Base-by-base conservation (phyloP, 2,113 vertebrate genomes). In the Sebastes fasciatus region DNA sequence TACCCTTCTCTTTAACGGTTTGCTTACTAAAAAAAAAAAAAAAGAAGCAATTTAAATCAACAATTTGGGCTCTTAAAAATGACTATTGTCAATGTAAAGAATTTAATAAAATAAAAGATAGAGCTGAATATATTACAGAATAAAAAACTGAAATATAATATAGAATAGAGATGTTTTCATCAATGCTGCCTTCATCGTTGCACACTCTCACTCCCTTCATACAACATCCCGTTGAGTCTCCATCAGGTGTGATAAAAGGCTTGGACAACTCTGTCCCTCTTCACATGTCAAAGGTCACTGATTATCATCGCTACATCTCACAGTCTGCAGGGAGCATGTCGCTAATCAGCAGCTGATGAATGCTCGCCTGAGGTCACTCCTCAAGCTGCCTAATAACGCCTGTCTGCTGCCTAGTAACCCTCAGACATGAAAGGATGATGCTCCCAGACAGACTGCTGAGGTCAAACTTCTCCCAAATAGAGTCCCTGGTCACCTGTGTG, bases 271-370 rank as follows among this genome's bases (percentile, higher is more conserved):
- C 16, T 13, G 16, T 43, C n/a, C 5, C 11, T 61, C 54, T 76
- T 57, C 52, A 63, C 46, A 68, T 70, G 73, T 85, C 77, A 86
- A 48, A 84, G 83, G 66, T 88, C 80, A 73, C 51, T 19, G 34
- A 71, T 81, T 62, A 46, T 58, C 79, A 79, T 77, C 74, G 48
- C 66, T 54, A 46, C 26, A 42, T 62, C 64, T 63, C 42, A 13
- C 34, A 42, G 60, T 72, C 77, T 40, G n/a, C 64, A 78, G 40
- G 68, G 60, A 55, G 81, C 57, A 46, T 54, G 62, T 70, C 21
- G 26, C 66, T 87, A 77, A 86, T 93, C 77, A 78, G 4, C 49
- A 66, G 84, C 74, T 86, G 84, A 87, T 86, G 90, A 93, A 79
- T 66, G 11, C 75, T 71, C 40, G 45, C 69, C 65, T 34, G 68